Base-by-base conservation (phyloP, 2,113 vertebrate genomes). In the Myrmophylax atrothorax region DNA sequence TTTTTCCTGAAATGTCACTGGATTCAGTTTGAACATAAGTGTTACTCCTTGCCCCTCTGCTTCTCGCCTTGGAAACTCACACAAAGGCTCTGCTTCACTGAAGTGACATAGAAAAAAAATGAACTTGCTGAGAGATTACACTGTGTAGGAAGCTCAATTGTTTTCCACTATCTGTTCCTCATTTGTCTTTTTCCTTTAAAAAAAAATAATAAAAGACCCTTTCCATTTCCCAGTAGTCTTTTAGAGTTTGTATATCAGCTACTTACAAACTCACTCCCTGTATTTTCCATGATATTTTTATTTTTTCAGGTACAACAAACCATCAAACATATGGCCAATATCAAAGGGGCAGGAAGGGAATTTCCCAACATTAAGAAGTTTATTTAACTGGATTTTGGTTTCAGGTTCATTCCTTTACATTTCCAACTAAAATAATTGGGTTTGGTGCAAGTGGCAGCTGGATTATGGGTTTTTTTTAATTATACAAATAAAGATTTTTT, bases 1-100 rank as follows among this genome's bases (percentile, higher is more conserved):
- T 95, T 87, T 82, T 23, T 44, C 79, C 83, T 93, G 88, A 94
- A 95, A 93, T 89, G 76, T 74, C 95, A 94, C 90, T 97, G 93
- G 60, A 92, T 96, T 96, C 40, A 53, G 86, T 91, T 94, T 76
- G 90, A 95, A 62, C 66, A 69, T 92, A 92, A 97, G 88, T 92
- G 93, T 87, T 94, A 75, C 91, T 97, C 87, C 93, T 89, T 92
- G 87, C 29, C 33, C 62, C 90, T 97, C 86, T 94, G 44, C 60
- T 75, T 92, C 70, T 96, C 4, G 24, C 91, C 88, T 90, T 72
- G 75, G 82, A 95, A 94, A 94, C 33, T 89, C 64, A 90, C 87
- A 78, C 86, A 97, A 97, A 91, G 55, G 9, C 47, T 86, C 28
- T 77, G 70, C 55, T 63, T 91, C 42, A 67, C 18, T 91, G 37